These are phyloP conservation scores for Nothoprocta perdicaria DNA, from an alignment of 2,113 vertebrate genomes.

Conservation along the genomic window DNA sequence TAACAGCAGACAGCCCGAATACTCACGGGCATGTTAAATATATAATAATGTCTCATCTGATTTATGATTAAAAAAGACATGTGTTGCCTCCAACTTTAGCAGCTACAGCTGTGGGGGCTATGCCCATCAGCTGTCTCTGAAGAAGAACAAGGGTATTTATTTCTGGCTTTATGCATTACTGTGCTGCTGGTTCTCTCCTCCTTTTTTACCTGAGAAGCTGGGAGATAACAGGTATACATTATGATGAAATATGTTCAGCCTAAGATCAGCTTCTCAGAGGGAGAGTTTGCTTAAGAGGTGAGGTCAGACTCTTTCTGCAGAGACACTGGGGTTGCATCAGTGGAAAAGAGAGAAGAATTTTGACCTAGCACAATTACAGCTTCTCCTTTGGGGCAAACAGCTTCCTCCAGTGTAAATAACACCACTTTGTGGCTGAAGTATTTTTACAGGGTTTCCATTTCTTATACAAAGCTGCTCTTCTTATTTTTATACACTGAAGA, in stretches of 20 bases:
- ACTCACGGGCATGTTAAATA: slow-evolving; percentile 4
- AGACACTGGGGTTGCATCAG: background rate
- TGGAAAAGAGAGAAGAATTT: background rate
- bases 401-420: background rate
- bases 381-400: background rate
- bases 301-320: background rate
- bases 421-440: background rate
- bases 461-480: background rate
- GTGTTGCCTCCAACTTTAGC: background rate
- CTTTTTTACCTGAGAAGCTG: background rate
- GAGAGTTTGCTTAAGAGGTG: background rate
- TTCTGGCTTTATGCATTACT: background rate
- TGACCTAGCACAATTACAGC: background rate
- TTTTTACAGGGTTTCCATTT: slow-evolving; percentile 18
- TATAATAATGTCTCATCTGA: background rate
- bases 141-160: background rate
- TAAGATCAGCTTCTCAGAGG: background rate
- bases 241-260: background rate
- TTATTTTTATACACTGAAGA: background rate
- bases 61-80: background rate
- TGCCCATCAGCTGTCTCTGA: background rate
- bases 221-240: background rate
- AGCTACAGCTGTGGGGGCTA: background rate
- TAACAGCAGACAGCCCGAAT: background rate
- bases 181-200: background rate